Conservation (phyloP, 2,888 invertebrate genomes). For the Rhingia rostrata region DNA sequence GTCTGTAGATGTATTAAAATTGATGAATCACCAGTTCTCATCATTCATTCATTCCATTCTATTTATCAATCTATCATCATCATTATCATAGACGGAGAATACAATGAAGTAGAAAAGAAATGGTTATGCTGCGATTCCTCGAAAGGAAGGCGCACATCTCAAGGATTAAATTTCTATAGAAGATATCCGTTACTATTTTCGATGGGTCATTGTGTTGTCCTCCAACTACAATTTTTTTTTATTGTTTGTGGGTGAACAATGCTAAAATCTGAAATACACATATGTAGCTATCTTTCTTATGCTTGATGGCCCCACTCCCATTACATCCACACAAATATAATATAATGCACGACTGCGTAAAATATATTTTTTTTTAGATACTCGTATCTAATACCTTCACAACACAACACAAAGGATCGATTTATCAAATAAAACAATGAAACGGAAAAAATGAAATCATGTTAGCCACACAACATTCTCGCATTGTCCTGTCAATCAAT, state of each 20-base stretch:
- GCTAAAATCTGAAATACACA: conserved; percentile 21
- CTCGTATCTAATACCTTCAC: neutral
- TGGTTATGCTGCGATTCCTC: conserved; percentile 19
- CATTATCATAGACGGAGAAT: conserved; percentile 56
- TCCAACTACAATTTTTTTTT: conserved; percentile 6
- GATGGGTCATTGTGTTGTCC: conserved; percentile 53
- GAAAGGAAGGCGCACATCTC: conserved; percentile 27
- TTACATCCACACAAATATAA: neutral
- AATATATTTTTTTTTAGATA: conserved; percentile 46
- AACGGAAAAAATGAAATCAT: conserved; percentile 23
- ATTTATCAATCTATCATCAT: conserved; percentile 72
- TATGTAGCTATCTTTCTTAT: conserved; percentile 6
- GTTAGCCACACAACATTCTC: conserved; percentile 30
- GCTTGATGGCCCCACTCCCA: conserved; percentile 12
- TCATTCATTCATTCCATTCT: conserved; percentile 65
- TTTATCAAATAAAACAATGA: conserved; percentile 31
- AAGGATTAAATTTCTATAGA: conserved; percentile 55
- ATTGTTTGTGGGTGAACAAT: conserved; percentile 57
- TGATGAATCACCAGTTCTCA: conserved; percentile 71
- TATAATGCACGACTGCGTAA: conserved; percentile 52
- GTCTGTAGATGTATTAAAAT: conserved; percentile 54
- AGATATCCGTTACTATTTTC: conserved; percentile 43
- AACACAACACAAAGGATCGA: conserved; percentile 37
- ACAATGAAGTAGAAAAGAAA: conserved; percentile 16
- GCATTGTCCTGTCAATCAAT: conserved; percentile 69